Percentiles rank a stretch among this genome's conserved stretches.
phyloP scores from a whole-genome alignment of 2,113 vertebrate genomes.

The Zapornia atra region DNA sequence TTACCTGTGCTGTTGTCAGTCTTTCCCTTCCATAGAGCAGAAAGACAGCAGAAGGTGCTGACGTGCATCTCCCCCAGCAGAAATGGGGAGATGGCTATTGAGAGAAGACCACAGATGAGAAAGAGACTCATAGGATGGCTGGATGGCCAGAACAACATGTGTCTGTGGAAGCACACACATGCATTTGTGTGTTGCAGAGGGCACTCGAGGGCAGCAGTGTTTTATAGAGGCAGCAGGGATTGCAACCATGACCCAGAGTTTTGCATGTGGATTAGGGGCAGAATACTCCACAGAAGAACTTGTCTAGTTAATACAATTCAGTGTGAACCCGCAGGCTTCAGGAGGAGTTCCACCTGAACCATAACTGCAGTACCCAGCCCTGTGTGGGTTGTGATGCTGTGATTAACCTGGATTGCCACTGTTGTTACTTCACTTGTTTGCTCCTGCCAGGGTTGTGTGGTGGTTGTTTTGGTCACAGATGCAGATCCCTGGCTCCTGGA shows the following conservation, averaged over 20 bases:
- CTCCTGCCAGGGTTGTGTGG: background rate
- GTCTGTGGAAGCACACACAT: background rate
- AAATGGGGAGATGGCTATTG: background rate
- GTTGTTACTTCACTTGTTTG: background rate
- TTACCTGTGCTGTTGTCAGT: background rate
- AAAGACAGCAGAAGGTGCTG: background rate
- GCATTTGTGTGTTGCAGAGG: background rate
- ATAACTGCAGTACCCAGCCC: background rate
- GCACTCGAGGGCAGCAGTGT: background rate
- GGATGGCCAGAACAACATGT: rapidly evolving
- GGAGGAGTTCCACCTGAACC: background rate
- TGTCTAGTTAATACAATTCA: background rate
- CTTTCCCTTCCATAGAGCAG: background rate
- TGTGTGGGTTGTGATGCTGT: background rate
- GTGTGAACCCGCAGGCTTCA: background rate
- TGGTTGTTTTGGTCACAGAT: background rate
- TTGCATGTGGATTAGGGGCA: background rate
- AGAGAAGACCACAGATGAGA: background rate
- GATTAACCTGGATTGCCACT: background rate
- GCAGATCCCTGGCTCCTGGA: background rate
- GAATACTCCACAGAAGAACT: background rate
- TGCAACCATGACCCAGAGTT: background rate
- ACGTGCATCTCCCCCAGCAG: background rate
- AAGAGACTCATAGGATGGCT: background rate
- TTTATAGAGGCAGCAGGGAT: background rate